Evolutionary conservation across 2,113 vertebrate genomes (phyloP).

Genomic region (Tragelaphus buxtoni): DNA sequence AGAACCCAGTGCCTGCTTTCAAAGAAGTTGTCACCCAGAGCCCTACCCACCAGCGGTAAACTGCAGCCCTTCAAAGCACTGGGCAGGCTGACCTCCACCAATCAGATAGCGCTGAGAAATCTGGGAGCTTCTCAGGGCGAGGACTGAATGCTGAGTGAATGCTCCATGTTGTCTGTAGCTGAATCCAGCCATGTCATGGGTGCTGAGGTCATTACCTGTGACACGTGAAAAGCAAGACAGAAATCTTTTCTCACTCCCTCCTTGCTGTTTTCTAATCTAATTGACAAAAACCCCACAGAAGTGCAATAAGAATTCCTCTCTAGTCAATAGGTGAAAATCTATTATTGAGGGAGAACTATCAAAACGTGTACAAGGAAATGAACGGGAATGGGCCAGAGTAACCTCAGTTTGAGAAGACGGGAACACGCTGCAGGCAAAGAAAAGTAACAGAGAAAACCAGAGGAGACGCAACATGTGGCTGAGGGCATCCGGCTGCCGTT

Average conservation of each 20-base stretch:
- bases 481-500: not conserved
- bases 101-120: not conserved
- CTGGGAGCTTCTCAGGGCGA: not conserved
- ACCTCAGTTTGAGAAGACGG: not conserved
- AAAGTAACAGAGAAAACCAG: not conserved
- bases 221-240: not conserved
- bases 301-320: not conserved
- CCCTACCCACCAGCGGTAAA: conserved; percentile 25
- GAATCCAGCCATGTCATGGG: not conserved
- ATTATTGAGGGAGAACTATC: not conserved
- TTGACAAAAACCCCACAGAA: not conserved
- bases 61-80: conserved; percentile 37
- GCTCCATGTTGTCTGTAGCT: not conserved
- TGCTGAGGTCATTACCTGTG: not conserved
- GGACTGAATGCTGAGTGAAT: not conserved
- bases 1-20: conserved; percentile 46
- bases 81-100: conserved; percentile 48
- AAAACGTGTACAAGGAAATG: not conserved
- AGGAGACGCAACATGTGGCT: not conserved
- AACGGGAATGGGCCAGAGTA: not conserved
- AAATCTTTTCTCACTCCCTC: not conserved
- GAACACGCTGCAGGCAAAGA: rapidly evolving
- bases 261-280: not conserved
- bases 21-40: not conserved
- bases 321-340: not conserved